Conservation (phyloP, 1,140 invertebrate genomes). For the Drosophila pseudoananassae region DNA sequence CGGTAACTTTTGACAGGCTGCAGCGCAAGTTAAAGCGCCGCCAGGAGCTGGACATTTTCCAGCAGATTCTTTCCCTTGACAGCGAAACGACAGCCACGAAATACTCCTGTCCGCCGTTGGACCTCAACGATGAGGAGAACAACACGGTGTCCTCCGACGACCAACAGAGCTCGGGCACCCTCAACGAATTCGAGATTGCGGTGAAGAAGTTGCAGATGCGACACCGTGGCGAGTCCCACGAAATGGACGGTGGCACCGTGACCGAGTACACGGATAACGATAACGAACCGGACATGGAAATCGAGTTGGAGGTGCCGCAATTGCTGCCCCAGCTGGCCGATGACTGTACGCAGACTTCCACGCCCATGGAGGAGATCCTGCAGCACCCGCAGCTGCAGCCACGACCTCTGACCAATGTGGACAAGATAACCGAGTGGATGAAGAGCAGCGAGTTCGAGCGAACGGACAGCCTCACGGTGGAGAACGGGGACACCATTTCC, state of each 20-base stretch:
- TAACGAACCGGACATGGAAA: constrained; percentile 70
- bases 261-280: constrained; percentile 74
- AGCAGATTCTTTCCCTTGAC: constrained; percentile 79
- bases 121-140: constrained; percentile 68
- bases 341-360: constrained; percentile 75
- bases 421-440: constrained; percentile 83
- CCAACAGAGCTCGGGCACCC: constrained; percentile 75
- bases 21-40: constrained; percentile 88
- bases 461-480: constrained; percentile 75
- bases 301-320: constrained; percentile 74
- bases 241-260: constrained; percentile 54
- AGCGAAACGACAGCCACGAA: constrained; percentile 80
- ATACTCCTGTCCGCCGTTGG: constrained; percentile 71
- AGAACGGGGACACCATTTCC: constrained; percentile 69
- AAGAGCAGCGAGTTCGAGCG: constrained; percentile 77
- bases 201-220: constrained; percentile 54
- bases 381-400: constrained; percentile 64
- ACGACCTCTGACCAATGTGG: constrained; percentile 57
- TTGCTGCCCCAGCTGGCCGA: constrained; percentile 64
- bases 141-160: constrained; percentile 75
- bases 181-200: constrained; percentile 74
- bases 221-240: constrained; percentile 56
- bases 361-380: constrained; percentile 77
- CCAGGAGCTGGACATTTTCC: constrained; percentile 86
- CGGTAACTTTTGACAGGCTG: constrained; percentile 88